A percentile compares a stretch with the other conserved stretches of the same genome.
Evolutionary conservation across 2,888 invertebrate genomes (phyloP).

Genomic region (Agrilus mali): DNA sequence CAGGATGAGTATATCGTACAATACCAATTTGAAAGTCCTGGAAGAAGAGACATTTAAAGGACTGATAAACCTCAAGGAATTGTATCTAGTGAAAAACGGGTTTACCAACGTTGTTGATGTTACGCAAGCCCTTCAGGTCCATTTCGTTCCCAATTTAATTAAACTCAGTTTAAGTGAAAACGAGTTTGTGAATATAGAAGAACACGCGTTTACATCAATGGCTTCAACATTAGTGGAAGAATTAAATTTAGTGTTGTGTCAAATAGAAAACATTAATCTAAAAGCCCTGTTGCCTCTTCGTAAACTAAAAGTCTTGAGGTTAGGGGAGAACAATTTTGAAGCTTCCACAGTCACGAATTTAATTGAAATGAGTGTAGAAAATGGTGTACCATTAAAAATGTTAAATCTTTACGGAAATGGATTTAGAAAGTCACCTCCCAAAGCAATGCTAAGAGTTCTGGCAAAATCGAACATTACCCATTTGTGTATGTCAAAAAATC

Average conservation of each 20-base stretch:
- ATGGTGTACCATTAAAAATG: slow-evolving; percentile 33
- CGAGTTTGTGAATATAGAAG: slow-evolving; percentile 33
- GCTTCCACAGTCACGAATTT: slow-evolving; percentile 33
- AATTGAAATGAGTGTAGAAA: slow-evolving; percentile 28
- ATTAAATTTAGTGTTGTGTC: slow-evolving; percentile 40
- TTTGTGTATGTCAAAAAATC: slow-evolving; percentile 40
- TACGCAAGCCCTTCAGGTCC: slow-evolving; percentile 33
- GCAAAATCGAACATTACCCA: slow-evolving; percentile 38
- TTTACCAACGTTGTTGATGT: slow-evolving; percentile 36
- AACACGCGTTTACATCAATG: slow-evolving; percentile 37
- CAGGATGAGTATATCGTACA: slow-evolving; percentile 44
- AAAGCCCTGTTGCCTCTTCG: slow-evolving; percentile 37
- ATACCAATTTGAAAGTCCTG: slow-evolving; percentile 36
- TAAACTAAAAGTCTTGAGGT: slow-evolving; percentile 34
- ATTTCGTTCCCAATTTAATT: slow-evolving; percentile 35
- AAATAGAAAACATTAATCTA: slow-evolving; percentile 40
- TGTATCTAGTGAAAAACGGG: slow-evolving; percentile 43
- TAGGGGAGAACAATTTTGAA: slow-evolving; percentile 43
- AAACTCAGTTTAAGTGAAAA: slow-evolving; percentile 43
- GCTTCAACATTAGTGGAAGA: slow-evolving; percentile 33
- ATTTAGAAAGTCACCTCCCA: slow-evolving; percentile 39
- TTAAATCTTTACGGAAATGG: slow-evolving; percentile 42
- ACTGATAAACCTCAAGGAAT: slow-evolving; percentile 35
- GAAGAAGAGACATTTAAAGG: slow-evolving; percentile 38
- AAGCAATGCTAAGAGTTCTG: slow-evolving; percentile 36